Evolutionary conservation across 2,113 vertebrate species (phyloP), one percentile per base, ranked within the genome.

Genomic region (Oreocharis arfaki): DNA sequence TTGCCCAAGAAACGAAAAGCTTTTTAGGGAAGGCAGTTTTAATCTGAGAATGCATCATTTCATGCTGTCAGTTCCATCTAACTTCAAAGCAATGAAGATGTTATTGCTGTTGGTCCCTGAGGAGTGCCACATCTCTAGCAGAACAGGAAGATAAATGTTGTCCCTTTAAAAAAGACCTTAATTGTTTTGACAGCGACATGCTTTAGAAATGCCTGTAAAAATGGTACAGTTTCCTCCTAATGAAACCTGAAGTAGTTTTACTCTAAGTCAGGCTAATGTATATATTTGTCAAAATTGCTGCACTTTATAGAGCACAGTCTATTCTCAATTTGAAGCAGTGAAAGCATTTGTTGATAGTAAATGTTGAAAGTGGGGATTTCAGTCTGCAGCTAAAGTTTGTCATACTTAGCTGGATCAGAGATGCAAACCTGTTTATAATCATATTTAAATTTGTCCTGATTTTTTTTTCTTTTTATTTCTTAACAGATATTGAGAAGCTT

Each of bases 401-500:
- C 39, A 32, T 87, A 23, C n/a, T 84, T 47, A 1, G 4, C 4
- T 76, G 47, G 37, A n/a, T 73, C n/a, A 55, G 41, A 67, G 35
- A 16, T 37, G 39, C 26, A 56, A 28, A 50, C 15, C 11, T 52
- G 5, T 52, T 55, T 33, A 7, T 80, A 59, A 56, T 35, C 6
- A 7, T 59, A 41, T 84, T 84, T 75, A 61, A 79, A 47, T 78
- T 70, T 84, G 59, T 56, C 16, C 44, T 57, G 20, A 6, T n/a
- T 33, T 42, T n/a, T 50, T 23, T 60, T 42, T 27, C 10, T 86
- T 57, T 94, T 84, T 41, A 12, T 96, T 73, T 68, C 35, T 94
- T 74, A 84, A 65, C 96, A 99, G 99, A 99, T 98, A 96, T 99
- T 46, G 99, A 99, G 95, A 99, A 99, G 96, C 98, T 99, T 95